A percentile compares a stretch with the other conserved stretches of the same genome.
Evolutionary conservation across 92 coral and sea anemone species (phyloP).

Genomic region (Umimayanthus kanabou): DNA sequence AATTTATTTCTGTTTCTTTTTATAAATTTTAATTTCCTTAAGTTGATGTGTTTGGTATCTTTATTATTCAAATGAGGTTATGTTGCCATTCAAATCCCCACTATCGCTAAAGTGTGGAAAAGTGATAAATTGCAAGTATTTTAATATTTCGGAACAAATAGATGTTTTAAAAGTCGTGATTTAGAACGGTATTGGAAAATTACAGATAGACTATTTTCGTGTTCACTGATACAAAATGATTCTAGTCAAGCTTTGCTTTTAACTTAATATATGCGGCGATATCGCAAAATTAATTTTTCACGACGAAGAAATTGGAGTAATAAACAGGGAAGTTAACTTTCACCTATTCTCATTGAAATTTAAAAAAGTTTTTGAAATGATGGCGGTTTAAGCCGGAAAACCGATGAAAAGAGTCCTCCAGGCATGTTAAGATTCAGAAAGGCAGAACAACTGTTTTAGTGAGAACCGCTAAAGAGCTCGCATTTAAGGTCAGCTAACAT

Average conservation of each 20-base stretch:
- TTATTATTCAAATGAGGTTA: slow-evolving; percentile 25
- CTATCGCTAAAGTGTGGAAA: background rate
- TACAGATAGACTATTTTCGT: background rate
- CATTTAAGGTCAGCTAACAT: background rate
- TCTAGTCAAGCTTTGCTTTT: background rate
- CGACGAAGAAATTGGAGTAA: background rate
- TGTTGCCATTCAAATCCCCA: slow-evolving; percentile 10
- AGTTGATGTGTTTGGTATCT: slow-evolving; percentile 38
- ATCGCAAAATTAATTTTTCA: background rate
- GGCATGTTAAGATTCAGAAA: slow-evolving; percentile 19
- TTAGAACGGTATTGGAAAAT: background rate
- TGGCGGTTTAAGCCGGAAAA: background rate
- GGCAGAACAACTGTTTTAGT: background rate
- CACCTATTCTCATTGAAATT: background rate
- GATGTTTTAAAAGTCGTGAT: background rate
- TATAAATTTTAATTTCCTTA: slow-evolving; percentile 33
- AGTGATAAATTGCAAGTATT: background rate
- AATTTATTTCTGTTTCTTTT: background rate
- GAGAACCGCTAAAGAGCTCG: background rate
- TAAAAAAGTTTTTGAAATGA: background rate
- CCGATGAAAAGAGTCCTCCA: background rate
- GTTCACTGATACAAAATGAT: background rate
- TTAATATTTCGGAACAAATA: background rate
- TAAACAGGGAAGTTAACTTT: background rate
- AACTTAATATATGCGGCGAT: background rate